phyloP scores from a whole-genome alignment of 2,888 invertebrate genomes.

The Tribolium freemani region DNA sequence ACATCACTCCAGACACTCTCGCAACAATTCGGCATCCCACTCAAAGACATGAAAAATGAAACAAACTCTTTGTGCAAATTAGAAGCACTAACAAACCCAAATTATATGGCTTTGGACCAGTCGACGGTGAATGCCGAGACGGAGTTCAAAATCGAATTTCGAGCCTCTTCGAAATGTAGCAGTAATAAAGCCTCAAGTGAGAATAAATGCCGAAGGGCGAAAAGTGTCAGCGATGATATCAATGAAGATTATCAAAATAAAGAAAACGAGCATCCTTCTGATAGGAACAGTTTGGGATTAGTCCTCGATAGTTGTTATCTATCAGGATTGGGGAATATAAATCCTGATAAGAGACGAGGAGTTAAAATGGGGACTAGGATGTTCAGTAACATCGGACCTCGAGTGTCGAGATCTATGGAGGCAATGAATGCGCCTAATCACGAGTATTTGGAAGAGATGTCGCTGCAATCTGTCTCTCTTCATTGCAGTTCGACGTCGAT shows the following conservation, averaged over 20 bases:
- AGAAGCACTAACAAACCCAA: slow-evolving; percentile 61
- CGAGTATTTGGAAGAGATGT: slow-evolving; percentile 65
- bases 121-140: slow-evolving; percentile 62
- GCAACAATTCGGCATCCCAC: slow-evolving; percentile 73
- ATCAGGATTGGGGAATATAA: slow-evolving; percentile 56
- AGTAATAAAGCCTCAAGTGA: slow-evolving; percentile 39
- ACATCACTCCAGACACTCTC: slow-evolving; percentile 77
- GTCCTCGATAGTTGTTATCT: slow-evolving; percentile 63
- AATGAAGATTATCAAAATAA: slow-evolving; percentile 76
- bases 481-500: slow-evolving; percentile 64
- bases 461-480: slow-evolving; percentile 64
- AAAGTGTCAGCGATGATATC: slow-evolving; percentile 71
- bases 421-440: slow-evolving; percentile 60
- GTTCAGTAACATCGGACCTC: slow-evolving; percentile 65
- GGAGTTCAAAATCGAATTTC: slow-evolving; percentile 64
- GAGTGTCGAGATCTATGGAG: slow-evolving; percentile 65
- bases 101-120: slow-evolving; percentile 52
- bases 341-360: slow-evolving; percentile 45
- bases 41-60: slow-evolving; percentile 69
- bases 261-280: slow-evolving; percentile 77
- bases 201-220: slow-evolving; percentile 64
- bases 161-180: slow-evolving; percentile 56
- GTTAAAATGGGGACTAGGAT: slow-evolving; percentile 84
- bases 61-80: slow-evolving; percentile 66
- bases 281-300: slow-evolving; percentile 49